A percentile compares a stretch with the other conserved stretches of the same genome.
phyloP scores from a whole-genome alignment of 2,888 invertebrate genomes.

The Drosophila maculinotata region DNA sequence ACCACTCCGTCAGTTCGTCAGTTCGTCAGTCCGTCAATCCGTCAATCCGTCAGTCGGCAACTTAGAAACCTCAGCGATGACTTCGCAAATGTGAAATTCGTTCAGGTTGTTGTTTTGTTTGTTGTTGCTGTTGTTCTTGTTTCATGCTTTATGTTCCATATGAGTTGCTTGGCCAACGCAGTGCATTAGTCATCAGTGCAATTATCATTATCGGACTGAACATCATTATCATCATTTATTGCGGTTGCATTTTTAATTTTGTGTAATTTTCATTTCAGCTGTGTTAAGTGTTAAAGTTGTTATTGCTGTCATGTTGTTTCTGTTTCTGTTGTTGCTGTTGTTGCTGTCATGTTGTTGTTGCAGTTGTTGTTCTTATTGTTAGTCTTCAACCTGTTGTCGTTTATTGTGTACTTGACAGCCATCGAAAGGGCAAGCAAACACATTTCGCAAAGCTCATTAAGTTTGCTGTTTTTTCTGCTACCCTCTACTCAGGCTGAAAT shows the following conservation, averaged over 20 bases:
- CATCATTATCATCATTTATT: slow-evolving; percentile 47
- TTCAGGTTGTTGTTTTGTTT: slow-evolving; percentile 23
- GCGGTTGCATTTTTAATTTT: slow-evolving; percentile 64
- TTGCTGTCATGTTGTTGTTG: slow-evolving; percentile 22
- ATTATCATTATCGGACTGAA: slow-evolving; percentile 28
- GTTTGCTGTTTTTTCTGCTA: slow-evolving; percentile 50
- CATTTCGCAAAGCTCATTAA: slow-evolving; percentile 79
- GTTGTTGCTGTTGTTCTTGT: slow-evolving; percentile 15
- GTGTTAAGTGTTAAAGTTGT: slow-evolving; percentile 59
- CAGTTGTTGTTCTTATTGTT: slow-evolving; percentile 58
- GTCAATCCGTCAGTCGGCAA: slow-evolving; percentile 3
- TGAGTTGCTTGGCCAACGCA: slow-evolving; percentile 42
- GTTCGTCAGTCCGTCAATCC: neutral
- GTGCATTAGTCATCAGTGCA: slow-evolving; percentile 43
- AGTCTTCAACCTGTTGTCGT: slow-evolving; percentile 78
- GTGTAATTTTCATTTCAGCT: slow-evolving; percentile 62
- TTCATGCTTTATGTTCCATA: slow-evolving; percentile 39
- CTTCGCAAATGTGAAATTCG: slow-evolving; percentile 43
- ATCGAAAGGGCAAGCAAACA: slow-evolving; percentile 80
- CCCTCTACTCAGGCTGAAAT: slow-evolving; percentile 2
- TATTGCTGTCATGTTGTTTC: slow-evolving; percentile 41
- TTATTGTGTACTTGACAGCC: slow-evolving; percentile 79
- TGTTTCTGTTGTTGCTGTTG: slow-evolving; percentile 20
- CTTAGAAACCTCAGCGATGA: slow-evolving; percentile 48
- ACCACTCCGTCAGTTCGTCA: too few relatives aligned